Evolutionary conservation across 2,797 vertebrate species (phyloP), one percentile per base, ranked within the genome.

Genomic region (Lophotriccus pileatus): DNA sequence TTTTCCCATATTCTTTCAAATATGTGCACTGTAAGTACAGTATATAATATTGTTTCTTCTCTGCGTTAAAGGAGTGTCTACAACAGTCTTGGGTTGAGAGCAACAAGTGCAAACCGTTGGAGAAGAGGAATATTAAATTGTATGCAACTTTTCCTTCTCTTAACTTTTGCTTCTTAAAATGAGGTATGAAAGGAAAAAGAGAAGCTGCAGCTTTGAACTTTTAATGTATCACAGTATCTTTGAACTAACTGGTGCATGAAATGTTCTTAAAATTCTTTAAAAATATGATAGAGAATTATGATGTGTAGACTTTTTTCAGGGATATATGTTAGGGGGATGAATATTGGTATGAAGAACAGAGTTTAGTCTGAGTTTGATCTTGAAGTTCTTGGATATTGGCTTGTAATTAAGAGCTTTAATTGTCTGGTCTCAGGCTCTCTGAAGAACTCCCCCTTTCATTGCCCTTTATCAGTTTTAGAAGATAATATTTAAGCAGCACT

Each of bases 171-270:
- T 94, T 94, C 78, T 77, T 95, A 82, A 96, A 96, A 95, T 94
- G 47, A 73, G 60, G 37, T 59, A 24, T 82, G 62, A 90, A 93
- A 91, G 72, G 44, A 67, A 93, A 95, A 66, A 63, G 56, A 72
- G 87, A 95, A 96, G 68, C 80, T 96, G 53, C 27, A 81, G 93
- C 93, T 97, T 97, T 81, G 89, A 96, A 93, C 81, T 95, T 90
- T 68, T 87, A 93, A 84, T 90, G 82, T 96, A 95, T 94, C 93
- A 39, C 66, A 75, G 80, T 92, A 97, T 96, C 95, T 97, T 97
- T 97, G 91, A 97, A 97, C 90, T 97, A 97, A 95, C 88, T 93
- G 91, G 92, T 96, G 89, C 92, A 75, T 96, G 91, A 95, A 97
- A 91, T 96, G 91, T 89, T 95, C 77, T 96, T 96, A 95, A 94